These are phyloP conservation scores for Camponotus fellah DNA, from an alignment of 2,888 invertebrate genomes.

Conservation along the genomic window DNA sequence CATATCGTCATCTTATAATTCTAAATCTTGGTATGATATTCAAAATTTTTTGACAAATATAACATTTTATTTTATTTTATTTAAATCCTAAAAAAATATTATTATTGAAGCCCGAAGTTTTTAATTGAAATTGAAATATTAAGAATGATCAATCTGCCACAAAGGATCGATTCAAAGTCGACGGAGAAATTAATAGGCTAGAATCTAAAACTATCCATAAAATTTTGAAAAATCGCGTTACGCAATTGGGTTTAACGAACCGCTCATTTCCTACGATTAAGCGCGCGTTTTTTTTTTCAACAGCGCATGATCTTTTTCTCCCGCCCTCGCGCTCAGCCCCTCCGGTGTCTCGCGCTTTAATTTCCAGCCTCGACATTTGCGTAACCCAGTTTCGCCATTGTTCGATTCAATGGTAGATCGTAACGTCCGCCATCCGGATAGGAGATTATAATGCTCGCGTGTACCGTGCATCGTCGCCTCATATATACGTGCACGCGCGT, in stretches of 20 bases:
- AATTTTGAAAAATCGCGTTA: neutral
- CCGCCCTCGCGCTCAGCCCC: constrained; percentile 33
- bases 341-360: constrained; percentile 80
- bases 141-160: neutral
- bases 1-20: neutral
- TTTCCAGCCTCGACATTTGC: constrained; percentile 85
- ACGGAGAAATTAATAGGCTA: neutral
- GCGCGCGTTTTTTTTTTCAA: constrained; percentile 60
- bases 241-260: constrained; percentile 45
- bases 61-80: neutral
- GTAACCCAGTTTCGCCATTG: constrained; percentile 85
- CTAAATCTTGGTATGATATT: neutral
- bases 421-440: constrained; percentile 82
- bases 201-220: neutral
- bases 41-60: neutral
- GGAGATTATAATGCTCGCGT: constrained; percentile 76
- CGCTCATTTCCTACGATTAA: constrained; percentile 52
- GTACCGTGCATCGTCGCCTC: constrained; percentile 71
- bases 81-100: neutral
- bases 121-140: neutral
- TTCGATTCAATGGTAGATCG: constrained; percentile 84
- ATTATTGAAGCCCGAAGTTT: neutral
- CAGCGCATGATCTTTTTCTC: constrained; percentile 64
- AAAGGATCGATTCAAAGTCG: neutral
- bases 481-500: constrained; percentile 12